Percentiles rank a stretch among this genome's conserved stretches.
Conservation (phyloP, 2,113 vertebrate species). For the Seriola rivoliana region DNA sequence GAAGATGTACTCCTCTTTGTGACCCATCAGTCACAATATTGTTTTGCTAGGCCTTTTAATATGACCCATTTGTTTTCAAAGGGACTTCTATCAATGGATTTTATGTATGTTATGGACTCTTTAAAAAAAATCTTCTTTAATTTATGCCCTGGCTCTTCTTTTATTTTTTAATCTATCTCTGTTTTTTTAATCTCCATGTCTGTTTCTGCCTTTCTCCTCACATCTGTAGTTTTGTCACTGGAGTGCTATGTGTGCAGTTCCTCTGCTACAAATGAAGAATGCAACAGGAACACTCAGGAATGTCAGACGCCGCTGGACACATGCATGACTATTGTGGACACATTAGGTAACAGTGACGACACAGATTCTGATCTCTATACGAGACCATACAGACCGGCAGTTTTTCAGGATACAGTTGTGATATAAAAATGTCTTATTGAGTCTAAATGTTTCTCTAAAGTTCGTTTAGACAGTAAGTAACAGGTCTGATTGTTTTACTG, state of each 20-base stretch:
- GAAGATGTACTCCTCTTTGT: no score
- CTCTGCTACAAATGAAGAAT: constrained; percentile 63
- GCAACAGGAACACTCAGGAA: constrained; percentile 64
- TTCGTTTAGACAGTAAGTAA: neutral
- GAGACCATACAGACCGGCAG: neutral
- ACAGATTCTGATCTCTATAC: neutral
- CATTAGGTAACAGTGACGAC: constrained; percentile 60
- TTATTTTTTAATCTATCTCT: no score
- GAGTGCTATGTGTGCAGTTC: constrained; percentile 76
- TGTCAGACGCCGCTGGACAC: constrained; percentile 71
- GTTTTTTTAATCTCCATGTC: neutral
- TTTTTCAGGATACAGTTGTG: neutral
- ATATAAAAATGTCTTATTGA: neutral
- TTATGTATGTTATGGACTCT: no score
- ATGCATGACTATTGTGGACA: constrained; percentile 79
- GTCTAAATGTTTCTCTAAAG: neutral
- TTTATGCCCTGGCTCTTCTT: no score
- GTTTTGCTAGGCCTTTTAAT: no score
- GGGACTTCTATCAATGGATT: no score
- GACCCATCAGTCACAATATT: no score
- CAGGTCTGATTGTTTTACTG: neutral
- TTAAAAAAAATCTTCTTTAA: no score
- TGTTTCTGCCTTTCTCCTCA: neutral
- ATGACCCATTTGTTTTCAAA: no score
- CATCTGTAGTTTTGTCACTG: constrained; percentile 62